phyloP scores from a whole-genome alignment of 2,888 invertebrate species.

The Ophion costatus region DNA sequence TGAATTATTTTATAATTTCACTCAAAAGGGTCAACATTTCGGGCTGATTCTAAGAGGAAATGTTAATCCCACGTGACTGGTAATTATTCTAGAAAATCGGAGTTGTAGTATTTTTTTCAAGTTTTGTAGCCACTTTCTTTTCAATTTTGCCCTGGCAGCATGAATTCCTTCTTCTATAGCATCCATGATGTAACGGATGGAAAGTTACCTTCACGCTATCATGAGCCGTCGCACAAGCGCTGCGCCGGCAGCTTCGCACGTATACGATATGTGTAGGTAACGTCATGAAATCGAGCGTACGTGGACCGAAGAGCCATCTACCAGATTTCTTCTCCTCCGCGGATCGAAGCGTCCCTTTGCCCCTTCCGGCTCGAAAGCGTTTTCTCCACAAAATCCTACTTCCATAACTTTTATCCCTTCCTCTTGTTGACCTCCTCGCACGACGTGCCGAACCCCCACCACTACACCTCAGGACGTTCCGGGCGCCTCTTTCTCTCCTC shows the following conservation, averaged over 20 bases:
- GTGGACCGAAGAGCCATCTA: slow-evolving; percentile 12
- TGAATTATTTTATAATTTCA: no score
- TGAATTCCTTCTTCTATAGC: no score
- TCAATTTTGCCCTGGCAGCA: no score
- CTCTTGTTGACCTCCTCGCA: slow-evolving; percentile 16
- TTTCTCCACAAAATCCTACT: slow-evolving; percentile 46
- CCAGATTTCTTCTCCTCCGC: background rate
- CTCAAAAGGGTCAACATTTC: no score
- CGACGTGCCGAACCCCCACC: slow-evolving; percentile 21
- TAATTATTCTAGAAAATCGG: no score
- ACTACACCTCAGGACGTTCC: slow-evolving; percentile 2
- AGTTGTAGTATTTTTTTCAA: no score
- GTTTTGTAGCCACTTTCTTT: no score
- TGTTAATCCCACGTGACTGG: no score
- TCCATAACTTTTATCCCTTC: slow-evolving; percentile 48
- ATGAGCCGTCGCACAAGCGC: no score
- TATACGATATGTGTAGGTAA: slow-evolving; percentile 15
- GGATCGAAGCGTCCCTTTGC: slow-evolving; percentile 27
- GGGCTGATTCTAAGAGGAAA: no score
- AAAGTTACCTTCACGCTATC: background rate
- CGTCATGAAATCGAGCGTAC: slow-evolving; percentile 30
- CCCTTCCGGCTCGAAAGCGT: slow-evolving; percentile 32
- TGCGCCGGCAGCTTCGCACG: background rate
- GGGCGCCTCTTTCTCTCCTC: slow-evolving; percentile 55
- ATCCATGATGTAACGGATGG: background rate